Conservation (phyloP, 2,797 vertebrate species). For the Gila robusta region DNA sequence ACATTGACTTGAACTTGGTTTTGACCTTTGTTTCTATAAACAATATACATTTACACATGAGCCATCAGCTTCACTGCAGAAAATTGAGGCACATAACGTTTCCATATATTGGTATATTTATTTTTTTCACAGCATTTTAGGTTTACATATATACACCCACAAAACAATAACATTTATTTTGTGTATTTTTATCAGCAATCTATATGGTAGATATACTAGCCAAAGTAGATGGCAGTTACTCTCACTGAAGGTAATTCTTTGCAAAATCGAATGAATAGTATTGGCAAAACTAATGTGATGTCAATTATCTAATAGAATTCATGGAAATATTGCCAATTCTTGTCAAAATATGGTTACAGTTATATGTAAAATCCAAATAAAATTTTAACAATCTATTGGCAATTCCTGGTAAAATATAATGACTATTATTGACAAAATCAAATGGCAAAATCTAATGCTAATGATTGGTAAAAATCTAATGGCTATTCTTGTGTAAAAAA, state of each 20-base stretch:
- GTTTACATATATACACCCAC: neutral
- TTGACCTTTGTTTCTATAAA: slow-evolving; percentile 76
- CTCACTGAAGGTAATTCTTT: neutral
- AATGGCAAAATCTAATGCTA: neutral
- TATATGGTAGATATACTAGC: slow-evolving; percentile 15
- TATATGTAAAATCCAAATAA: neutral
- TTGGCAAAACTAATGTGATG: neutral
- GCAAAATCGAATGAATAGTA: neutral
- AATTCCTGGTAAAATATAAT: neutral
- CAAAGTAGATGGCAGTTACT: neutral
- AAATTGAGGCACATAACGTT: slow-evolving; percentile 10
- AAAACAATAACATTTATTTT: neutral
- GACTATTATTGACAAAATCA: neutral
- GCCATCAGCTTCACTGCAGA: slow-evolving; percentile 49
- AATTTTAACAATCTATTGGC: neutral
- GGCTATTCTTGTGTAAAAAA: too few species aligned
- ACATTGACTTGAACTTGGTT: slow-evolving; percentile 74
- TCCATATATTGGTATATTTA: neutral
- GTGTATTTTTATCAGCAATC: slow-evolving; percentile 2
- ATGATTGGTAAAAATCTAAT: neutral
- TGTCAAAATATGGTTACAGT: neutral
- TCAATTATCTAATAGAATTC: neutral
- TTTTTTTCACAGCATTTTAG: neutral
- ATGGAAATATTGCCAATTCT: neutral
- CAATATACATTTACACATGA: slow-evolving; percentile 58